Evolutionary conservation across 2,888 invertebrate genomes (phyloP).

Genomic region (Campaea margaritaria): DNA sequence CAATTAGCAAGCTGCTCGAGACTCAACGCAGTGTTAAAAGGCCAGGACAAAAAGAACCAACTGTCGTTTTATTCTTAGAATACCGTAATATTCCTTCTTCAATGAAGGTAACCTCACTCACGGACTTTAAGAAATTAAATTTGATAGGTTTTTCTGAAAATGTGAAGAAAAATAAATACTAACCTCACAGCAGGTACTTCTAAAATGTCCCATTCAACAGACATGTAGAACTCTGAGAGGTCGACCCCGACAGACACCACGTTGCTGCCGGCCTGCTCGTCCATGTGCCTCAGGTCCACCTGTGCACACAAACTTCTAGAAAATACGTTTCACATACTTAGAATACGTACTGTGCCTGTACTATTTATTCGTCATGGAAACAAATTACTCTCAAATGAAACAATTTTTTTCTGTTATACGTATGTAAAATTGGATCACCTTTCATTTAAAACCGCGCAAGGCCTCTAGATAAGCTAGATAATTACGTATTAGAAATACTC

Average conservation of each 20-base stretch:
- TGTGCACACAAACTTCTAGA: constrained; percentile 72
- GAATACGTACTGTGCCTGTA: neutral
- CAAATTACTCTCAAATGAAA: neutral
- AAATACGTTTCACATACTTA: constrained; percentile 14
- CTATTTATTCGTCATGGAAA: neutral
- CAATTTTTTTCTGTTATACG: neutral
- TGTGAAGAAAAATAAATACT: constrained; percentile 46
- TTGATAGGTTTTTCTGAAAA: too few species aligned
- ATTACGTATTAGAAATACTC: neutral
- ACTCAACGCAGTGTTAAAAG: constrained; percentile 1
- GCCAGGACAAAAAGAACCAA: neutral
- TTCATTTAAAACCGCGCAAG: neutral
- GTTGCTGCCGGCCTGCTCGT: constrained; percentile 95
- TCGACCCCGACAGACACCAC: constrained; percentile 97
- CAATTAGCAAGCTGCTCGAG: constrained; percentile 5
- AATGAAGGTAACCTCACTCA: too few species aligned
- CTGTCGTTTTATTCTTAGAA: neutral
- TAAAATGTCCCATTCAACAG: constrained; percentile 99
- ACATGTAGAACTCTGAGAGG: constrained; percentile 98
- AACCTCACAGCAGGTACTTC: constrained; percentile 97
- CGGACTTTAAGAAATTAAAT: too few species aligned
- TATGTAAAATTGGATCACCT: neutral
- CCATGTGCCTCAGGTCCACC: constrained; percentile 97
- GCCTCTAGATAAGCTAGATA: neutral
- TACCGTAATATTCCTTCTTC: too few species aligned